These are phyloP conservation scores for Malachius bipustulatus DNA, from an alignment of 2,888 invertebrate species.

Conservation along the genomic window DNA sequence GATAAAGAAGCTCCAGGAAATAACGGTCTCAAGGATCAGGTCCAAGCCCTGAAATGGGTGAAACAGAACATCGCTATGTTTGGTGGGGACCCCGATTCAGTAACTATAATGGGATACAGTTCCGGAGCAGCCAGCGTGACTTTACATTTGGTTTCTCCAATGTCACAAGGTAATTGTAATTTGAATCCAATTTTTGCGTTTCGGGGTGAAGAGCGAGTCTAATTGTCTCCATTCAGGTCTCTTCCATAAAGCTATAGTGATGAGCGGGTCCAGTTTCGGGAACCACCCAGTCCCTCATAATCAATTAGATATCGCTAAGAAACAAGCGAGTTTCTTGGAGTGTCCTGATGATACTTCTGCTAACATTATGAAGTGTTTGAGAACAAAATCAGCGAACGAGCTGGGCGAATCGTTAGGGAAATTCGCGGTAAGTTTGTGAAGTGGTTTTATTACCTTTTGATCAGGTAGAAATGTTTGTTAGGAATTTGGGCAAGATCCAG, in stretches of 20 bases:
- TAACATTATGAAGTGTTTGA: slow-evolving; percentile 48
- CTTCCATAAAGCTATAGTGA: slow-evolving; percentile 57
- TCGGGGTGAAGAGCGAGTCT: no score
- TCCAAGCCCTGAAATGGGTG: slow-evolving; percentile 50
- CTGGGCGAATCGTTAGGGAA: slow-evolving; percentile 39
- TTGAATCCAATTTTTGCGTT: no score
- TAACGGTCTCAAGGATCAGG: slow-evolving; percentile 56
- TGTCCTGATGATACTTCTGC: slow-evolving; percentile 45
- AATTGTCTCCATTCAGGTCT: slow-evolving; percentile 42
- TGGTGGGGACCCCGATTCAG: slow-evolving; percentile 49
- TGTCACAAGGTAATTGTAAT: slow-evolving; percentile 42
- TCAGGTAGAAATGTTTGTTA: no score
- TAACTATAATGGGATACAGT: slow-evolving; percentile 50
- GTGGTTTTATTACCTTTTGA: not conserved
- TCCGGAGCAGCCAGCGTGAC: slow-evolving; percentile 33
- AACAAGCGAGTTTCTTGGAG: slow-evolving; percentile 47
- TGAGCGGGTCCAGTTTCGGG: slow-evolving; percentile 51
- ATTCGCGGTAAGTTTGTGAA: slow-evolving; percentile 35
- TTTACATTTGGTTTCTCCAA: slow-evolving; percentile 46
- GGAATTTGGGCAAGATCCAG: slow-evolving; percentile 42
- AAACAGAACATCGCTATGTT: slow-evolving; percentile 49
- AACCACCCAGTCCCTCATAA: slow-evolving; percentile 43
- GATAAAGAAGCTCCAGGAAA: slow-evolving; percentile 52
- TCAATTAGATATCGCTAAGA: slow-evolving; percentile 46
- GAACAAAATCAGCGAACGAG: slow-evolving; percentile 40